Conservation (phyloP, 2,113 vertebrate species). For the Esox niger region DNA sequence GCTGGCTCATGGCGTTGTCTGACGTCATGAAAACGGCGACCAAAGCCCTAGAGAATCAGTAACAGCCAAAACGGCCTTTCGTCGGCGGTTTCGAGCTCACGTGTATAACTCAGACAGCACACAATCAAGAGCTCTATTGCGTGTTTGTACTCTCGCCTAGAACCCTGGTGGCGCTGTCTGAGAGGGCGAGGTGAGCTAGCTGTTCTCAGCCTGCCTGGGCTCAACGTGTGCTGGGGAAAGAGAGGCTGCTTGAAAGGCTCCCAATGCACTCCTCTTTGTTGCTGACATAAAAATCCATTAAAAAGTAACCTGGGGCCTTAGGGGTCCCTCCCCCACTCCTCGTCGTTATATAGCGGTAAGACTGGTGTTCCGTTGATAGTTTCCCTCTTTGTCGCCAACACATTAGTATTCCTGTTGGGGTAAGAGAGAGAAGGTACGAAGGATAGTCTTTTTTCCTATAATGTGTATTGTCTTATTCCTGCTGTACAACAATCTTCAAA, state of each 20-base stretch:
- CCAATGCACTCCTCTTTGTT: conserved; percentile 34
- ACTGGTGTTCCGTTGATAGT: conserved; percentile 3
- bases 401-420: conserved; percentile 13
- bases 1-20: too few species aligned
- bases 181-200: neutral
- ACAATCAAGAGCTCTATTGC: conserved; percentile 3
- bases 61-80: neutral
- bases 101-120: neutral
- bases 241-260: conserved; percentile 25
- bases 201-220: conserved; percentile 18
- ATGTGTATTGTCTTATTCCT: neutral
- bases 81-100: neutral
- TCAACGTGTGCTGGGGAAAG: conserved; percentile 6
- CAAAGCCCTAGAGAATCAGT: too few species aligned
- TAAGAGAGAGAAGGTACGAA: conserved; percentile 32
- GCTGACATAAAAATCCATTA: conserved; percentile 63
- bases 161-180: conserved; percentile 21
- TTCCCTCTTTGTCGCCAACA: neutral
- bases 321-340: conserved; percentile 13
- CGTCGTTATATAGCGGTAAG: conserved; percentile 16
- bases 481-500: neutral
- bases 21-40: too few species aligned
- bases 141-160: neutral
- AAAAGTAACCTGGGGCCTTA: conserved; percentile 29
- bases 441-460: too few species aligned